phyloP scores from a whole-genome alignment of 2,113 vertebrate genomes.

The Porphyrio hochstetteri region DNA sequence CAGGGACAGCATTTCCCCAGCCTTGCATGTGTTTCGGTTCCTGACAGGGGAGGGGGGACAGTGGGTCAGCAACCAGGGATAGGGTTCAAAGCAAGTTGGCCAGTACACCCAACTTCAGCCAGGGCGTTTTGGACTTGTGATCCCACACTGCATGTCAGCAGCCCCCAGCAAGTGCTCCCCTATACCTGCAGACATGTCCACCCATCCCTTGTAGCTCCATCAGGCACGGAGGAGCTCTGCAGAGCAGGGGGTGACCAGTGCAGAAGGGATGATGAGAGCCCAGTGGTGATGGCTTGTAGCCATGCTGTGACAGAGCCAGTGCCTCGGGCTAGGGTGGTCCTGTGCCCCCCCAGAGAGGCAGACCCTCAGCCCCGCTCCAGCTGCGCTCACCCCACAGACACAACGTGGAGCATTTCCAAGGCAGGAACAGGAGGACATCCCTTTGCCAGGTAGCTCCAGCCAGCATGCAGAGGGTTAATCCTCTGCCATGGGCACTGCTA shows the following conservation, averaged over 20 bases:
- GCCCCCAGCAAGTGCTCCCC: accelerated
- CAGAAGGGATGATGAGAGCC: not conserved
- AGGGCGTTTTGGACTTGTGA: not conserved
- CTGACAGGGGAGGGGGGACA: not conserved
- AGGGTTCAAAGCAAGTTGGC: not conserved
- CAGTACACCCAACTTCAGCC: not conserved
- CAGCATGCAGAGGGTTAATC: not conserved
- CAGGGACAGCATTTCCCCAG: not conserved
- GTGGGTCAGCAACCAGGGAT: not conserved
- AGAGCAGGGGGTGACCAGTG: not conserved
- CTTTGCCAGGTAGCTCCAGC: not conserved
- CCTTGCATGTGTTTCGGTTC: not conserved
- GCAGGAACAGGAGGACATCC: not conserved
- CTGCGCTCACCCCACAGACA: not conserved
- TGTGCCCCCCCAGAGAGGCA: not conserved
- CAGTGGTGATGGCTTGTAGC: not conserved
- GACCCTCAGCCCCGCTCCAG: not conserved
- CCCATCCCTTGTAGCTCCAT: not conserved
- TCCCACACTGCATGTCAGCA: not conserved
- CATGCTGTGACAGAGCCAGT: not conserved
- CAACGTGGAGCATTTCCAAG: not conserved
- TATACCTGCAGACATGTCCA: not conserved
- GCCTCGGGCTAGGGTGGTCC: not conserved
- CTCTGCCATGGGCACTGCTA: conserved; percentile 30
- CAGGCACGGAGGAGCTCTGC: not conserved